phyloP scores from a whole-genome alignment of 53 echinoderm and acorn worm genomes.

The Pentamera pediparva region DNA sequence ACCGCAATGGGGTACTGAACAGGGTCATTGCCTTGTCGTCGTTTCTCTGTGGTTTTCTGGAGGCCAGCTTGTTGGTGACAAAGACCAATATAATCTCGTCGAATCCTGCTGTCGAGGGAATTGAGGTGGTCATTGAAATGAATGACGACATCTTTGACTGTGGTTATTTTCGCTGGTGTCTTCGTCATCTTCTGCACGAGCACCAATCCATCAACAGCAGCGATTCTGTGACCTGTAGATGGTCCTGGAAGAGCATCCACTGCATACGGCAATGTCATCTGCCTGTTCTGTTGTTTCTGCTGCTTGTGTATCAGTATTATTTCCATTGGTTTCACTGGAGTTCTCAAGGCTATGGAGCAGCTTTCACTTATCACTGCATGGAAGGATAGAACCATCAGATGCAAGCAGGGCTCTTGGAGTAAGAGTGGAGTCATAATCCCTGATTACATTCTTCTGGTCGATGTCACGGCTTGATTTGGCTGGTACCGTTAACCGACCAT shows the following conservation, averaged over 20 bases:
- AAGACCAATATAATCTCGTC: slow-evolving; percentile 44
- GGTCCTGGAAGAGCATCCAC: not conserved
- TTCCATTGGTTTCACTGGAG: slow-evolving; percentile 30
- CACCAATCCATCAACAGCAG: slow-evolving; percentile 47
- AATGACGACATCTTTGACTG: slow-evolving; percentile 39
- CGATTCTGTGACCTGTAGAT: slow-evolving; percentile 5
- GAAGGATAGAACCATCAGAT: slow-evolving; percentile 33
- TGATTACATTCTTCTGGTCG: slow-evolving; percentile 37
- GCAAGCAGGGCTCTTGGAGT: slow-evolving; percentile 47
- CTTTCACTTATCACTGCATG: slow-evolving; percentile 26
- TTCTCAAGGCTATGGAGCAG: slow-evolving; percentile 13
- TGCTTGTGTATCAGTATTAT: slow-evolving; percentile 26
- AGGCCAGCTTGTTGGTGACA: slow-evolving; percentile 44
- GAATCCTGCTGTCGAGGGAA: slow-evolving; percentile 19
- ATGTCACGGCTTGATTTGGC: slow-evolving; percentile 49
- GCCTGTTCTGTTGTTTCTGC: not conserved
- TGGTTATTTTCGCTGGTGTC: not conserved
- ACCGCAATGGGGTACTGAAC: slow-evolving; percentile 38
- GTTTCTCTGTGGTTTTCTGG: slow-evolving; percentile 22
- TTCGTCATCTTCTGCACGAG: slow-evolving; percentile 33
- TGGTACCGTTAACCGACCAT: slow-evolving; percentile 37
- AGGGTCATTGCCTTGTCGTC: slow-evolving; percentile 16
- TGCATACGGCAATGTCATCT: not conserved
- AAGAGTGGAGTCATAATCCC: slow-evolving; percentile 36
- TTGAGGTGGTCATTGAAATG: slow-evolving; percentile 29